Evolutionary conservation across 2,797 vertebrate species (phyloP).

Genomic region (Labeo calbasu): DNA sequence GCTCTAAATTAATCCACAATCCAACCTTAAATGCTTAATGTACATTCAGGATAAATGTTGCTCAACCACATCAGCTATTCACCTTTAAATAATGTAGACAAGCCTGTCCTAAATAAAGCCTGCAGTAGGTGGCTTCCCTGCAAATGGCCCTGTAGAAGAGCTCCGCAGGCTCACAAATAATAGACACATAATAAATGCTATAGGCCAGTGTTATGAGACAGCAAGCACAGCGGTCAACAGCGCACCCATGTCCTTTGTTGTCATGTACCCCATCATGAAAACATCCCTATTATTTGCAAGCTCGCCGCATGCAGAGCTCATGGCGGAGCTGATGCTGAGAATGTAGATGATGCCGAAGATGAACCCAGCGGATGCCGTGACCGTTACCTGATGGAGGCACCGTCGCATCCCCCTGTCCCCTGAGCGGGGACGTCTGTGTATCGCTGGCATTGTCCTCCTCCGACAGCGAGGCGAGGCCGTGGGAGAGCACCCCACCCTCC

Average conservation of each 20-base stretch:
- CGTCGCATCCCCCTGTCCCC: conserved; percentile 22
- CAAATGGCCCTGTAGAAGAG: neutral
- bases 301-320: neutral
- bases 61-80: neutral
- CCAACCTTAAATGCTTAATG: neutral
- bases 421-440: conserved; percentile 38
- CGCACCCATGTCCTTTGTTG: conserved; percentile 29
- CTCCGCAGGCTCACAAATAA: neutral
- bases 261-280: conserved; percentile 20
- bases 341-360: neutral
- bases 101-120: neutral
- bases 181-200: neutral
- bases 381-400: conserved; percentile 68
- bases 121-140: neutral
- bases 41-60: neutral
- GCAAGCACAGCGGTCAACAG: conserved; percentile 8
- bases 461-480: conserved; percentile 64
- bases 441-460: conserved; percentile 62
- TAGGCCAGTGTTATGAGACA: neutral
- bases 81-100: neutral
- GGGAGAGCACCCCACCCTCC: conserved; percentile 63
- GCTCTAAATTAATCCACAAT: neutral
- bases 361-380: conserved; percentile 43
- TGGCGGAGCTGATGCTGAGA: conserved; percentile 27
- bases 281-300: neutral